phyloP scores from a whole-genome alignment of 2,888 invertebrate genomes.

The Minunthozetes semirufus region DNA sequence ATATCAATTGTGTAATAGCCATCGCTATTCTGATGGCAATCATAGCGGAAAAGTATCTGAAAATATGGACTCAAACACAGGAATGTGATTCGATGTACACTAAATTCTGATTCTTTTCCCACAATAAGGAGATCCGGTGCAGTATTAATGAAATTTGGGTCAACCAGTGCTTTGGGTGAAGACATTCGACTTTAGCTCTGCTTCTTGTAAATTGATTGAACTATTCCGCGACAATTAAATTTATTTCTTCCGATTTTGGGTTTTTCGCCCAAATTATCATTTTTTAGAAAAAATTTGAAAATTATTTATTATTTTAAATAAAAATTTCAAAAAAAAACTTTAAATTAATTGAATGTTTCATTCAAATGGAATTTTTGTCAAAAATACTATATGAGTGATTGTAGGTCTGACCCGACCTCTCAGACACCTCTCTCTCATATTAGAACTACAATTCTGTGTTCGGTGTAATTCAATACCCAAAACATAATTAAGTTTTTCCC shows the following conservation, averaged over 20 bases:
- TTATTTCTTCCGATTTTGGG: not conserved
- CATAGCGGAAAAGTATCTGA: not conserved
- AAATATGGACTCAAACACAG: constrained; percentile 19
- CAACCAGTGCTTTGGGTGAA: constrained; percentile 6
- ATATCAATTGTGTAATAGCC: not conserved
- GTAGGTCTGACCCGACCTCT: too few species aligned
- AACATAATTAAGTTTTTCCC: too few species aligned
- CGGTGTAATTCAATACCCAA: too few species aligned
- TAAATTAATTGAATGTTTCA: too few species aligned
- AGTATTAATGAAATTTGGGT: not conserved
- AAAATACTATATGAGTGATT: too few species aligned
- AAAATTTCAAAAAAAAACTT: too few species aligned
- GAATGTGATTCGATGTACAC: not conserved
- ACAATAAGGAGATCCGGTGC: not conserved
- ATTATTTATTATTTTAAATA: too few species aligned
- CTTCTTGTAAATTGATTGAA: not conserved
- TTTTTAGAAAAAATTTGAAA: too few species aligned
- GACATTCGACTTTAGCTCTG: not conserved
- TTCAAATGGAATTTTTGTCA: too few species aligned
- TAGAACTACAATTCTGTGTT: too few species aligned
- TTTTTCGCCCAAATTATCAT: too few species aligned
- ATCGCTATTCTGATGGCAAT: not conserved
- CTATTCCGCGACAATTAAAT: not conserved
- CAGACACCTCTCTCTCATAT: too few species aligned
- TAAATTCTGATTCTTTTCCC: not conserved